These are phyloP conservation scores for Echiichthys vipera DNA, from an alignment of 2,797 vertebrate species.

Conservation along the genomic window DNA sequence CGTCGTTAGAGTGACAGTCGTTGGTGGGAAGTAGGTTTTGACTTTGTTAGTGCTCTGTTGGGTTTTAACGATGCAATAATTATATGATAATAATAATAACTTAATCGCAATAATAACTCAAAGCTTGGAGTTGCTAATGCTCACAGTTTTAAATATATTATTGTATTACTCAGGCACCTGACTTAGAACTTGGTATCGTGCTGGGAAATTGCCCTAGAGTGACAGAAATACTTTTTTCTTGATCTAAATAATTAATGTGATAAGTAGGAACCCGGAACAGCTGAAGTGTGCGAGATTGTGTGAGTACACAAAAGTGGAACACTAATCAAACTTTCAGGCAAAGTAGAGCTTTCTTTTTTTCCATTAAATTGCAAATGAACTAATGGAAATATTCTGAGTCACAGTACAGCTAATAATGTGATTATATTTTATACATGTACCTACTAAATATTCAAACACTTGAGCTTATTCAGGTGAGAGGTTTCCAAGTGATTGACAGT, in stretches of 20 bases:
- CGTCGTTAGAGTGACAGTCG: no score
- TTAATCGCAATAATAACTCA: constrained; percentile 7
- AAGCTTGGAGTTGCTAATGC: background rate
- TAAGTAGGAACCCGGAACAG: constrained; percentile 9
- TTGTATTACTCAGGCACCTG: background rate
- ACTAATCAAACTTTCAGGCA: constrained; percentile 17
- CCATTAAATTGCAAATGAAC: constrained; percentile 10
- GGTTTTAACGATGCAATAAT: no score
- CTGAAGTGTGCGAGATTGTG: constrained; percentile 19
- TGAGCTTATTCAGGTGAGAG: constrained; percentile 25
- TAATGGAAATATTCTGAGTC: constrained; percentile 21
- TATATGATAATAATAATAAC: no score
- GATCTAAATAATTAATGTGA: constrained; percentile 36
- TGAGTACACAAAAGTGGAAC: background rate
- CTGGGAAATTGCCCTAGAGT: constrained; percentile 15
- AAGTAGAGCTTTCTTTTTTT: constrained; percentile 12
- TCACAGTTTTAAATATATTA: constrained; percentile 9
- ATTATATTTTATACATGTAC: constrained; percentile 31
- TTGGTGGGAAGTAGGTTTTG: no score
- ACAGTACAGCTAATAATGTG: constrained; percentile 27
- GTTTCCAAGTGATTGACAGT: constrained; percentile 35
- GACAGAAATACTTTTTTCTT: constrained; percentile 22
- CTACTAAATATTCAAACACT: constrained; percentile 37
- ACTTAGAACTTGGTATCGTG: constrained; percentile 2
- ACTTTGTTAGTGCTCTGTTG: no score